Conservation (phyloP, 2,113 vertebrate species). For the Terrapene triunguis region DNA sequence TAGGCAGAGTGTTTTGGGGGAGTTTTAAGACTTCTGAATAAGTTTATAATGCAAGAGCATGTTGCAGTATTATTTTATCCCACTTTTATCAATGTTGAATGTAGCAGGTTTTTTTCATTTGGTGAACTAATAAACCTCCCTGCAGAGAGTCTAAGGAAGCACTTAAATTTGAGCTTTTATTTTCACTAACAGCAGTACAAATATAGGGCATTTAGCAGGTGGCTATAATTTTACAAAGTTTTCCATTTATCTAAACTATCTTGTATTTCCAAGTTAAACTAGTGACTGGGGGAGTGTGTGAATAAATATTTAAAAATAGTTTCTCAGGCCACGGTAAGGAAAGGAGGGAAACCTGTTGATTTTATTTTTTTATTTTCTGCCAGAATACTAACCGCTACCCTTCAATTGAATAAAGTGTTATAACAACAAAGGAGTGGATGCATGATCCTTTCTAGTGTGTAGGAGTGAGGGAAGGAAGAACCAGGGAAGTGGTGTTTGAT, state of each 20-base stretch:
- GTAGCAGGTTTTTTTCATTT: background rate
- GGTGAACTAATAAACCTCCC: slow-evolving; percentile 2
- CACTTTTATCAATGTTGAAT: background rate
- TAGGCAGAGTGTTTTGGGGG: background rate
- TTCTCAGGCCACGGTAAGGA: background rate
- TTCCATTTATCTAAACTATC: slow-evolving; percentile 14
- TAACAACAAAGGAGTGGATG: background rate
- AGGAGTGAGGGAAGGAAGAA: background rate
- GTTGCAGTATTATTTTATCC: background rate
- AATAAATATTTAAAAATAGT: background rate
- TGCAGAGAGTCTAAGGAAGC: slow-evolving; percentile 17
- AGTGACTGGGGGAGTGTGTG: background rate
- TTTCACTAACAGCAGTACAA: background rate
- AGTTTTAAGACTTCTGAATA: slow-evolving; percentile 32
- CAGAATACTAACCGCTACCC: background rate
- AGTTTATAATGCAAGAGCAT: slow-evolving; percentile 10
- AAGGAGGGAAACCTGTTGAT: background rate
- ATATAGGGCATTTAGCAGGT: slow-evolving; percentile 16
- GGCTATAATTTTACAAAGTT: slow-evolving; percentile 54
- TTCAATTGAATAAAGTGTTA: background rate
- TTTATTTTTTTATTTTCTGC: background rate
- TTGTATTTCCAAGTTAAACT: background rate
- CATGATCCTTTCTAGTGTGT: background rate
- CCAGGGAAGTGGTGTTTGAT: background rate
- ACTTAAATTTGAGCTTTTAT: slow-evolving; percentile 62